Evolutionary conservation across 2,888 invertebrate species (phyloP).

Genomic region (Electrophaes corylata): DNA sequence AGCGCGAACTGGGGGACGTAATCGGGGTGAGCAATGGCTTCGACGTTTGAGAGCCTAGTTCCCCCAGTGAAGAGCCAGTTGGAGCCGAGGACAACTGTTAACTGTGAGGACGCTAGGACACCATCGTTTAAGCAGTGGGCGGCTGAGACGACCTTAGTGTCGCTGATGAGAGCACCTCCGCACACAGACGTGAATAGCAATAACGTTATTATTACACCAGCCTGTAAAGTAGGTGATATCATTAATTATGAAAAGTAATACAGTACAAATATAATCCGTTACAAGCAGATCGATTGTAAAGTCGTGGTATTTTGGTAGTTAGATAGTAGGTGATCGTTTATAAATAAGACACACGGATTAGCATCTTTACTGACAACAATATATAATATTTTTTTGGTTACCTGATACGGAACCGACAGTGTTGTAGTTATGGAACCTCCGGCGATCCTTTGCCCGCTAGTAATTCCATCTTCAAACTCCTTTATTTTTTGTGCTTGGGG

Average conservation of each 20-base stretch:
- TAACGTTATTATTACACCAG: slow-evolving; percentile 50
- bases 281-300: too few relatives aligned
- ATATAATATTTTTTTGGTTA: slow-evolving; percentile 24
- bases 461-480: slow-evolving; percentile 45
- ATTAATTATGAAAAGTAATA: too few relatives aligned
- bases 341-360: too few relatives aligned
- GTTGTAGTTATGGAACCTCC: slow-evolving; percentile 49
- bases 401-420: slow-evolving; percentile 52
- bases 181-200: slow-evolving; percentile 47
- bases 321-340: too few relatives aligned
- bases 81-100: slow-evolving; percentile 54
- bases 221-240: slow-evolving; percentile 43
- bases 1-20: slow-evolving; percentile 49
- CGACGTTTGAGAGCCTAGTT: slow-evolving; percentile 43
- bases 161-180: slow-evolving; percentile 52
- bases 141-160: slow-evolving; percentile 47
- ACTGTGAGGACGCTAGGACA: slow-evolving; percentile 40
- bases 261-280: too few relatives aligned
- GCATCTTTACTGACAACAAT: neutral
- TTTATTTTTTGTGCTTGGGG: slow-evolving; percentile 50
- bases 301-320: too few relatives aligned
- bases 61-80: slow-evolving; percentile 55
- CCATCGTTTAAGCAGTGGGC: slow-evolving; percentile 58
- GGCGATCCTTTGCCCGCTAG: slow-evolving; percentile 41
- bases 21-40: slow-evolving; percentile 44